Conservation (phyloP, 2,888 invertebrate species). For the Cheilosia urbana region DNA sequence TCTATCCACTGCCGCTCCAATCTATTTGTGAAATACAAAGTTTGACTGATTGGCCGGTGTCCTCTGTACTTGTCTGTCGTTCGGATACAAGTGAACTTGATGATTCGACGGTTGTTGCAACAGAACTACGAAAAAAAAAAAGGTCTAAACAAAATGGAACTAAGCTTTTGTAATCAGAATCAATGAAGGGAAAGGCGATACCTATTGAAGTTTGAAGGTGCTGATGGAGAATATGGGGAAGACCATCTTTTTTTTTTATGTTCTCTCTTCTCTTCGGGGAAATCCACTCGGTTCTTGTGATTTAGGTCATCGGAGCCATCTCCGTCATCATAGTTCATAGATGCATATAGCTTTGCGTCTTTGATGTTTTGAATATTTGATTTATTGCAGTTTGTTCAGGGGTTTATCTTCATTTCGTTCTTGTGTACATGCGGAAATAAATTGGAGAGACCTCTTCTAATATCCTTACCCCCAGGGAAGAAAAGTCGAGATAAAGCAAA, state of each 20-base stretch:
- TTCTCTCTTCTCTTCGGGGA: conserved; percentile 16
- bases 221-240: no score
- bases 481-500: background rate
- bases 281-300: conserved; percentile 28
- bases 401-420: background rate
- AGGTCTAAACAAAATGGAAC: conserved; percentile 21
- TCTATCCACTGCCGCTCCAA: background rate
- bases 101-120: conserved; percentile 50
- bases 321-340: conserved; percentile 11
- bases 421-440: background rate
- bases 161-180: conserved; percentile 50
- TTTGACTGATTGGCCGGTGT: conserved; percentile 67
- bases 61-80: conserved; percentile 17
- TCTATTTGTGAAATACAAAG: conserved; percentile 28
- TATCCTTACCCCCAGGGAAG: background rate
- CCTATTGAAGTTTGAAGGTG: background rate
- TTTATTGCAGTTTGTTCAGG: conserved; percentile 34
- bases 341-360: background rate
- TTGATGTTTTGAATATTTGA: conserved; percentile 32
- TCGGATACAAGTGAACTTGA: conserved; percentile 53
- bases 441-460: background rate
- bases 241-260: background rate
- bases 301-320: conserved; percentile 56
- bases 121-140: background rate
- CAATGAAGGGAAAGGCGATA: conserved; percentile 19